Evolutionary conservation across 2,797 vertebrate genomes (phyloP), one percentile per base, ranked within the genome.

Genomic region (Arremon aurantiirostris): DNA sequence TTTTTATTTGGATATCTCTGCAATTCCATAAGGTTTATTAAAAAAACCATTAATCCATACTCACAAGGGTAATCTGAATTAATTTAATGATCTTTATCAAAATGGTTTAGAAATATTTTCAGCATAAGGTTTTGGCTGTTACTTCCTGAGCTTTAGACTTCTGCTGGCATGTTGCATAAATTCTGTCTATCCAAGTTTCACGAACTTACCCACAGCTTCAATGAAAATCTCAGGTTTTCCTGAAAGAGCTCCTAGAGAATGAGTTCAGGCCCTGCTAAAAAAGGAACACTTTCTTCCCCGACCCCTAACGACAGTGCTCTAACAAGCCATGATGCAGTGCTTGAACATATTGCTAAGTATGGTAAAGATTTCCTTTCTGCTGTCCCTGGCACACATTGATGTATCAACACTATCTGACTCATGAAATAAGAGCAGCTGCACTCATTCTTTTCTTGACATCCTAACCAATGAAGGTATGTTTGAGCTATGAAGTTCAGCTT

Each of bases 351-450:
- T 63, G 10, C 35, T 76, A 83, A 52, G 14, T 26, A 84, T 10
- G 26, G 12, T 22, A 32, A 78, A 60, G 42, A 73, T 14, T 80
- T 66, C 37, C 32, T 34, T 91, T 91, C 75, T 70, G 71, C 32
- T 23, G 28, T 42, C 30, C 46, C 23, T 26, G 15, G 27, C 49
- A 59, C 49, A 47, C 0, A 0, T 0, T 49, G 44, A 44, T 41
- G 70, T 52, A 73, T 15, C 32, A 72, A 72, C 8, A 66, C 30
- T n/a, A 46, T 64, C 6, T 53, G 56, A 70, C 28, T 66, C 37
- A 20, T 23, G 14, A 94, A 82, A 5, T 41, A 61, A 52, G 12
- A 78, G 49, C 28, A 78, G 46, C 56, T 46, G 23, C 57, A 50
- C 23, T 71, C 57, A 81, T 55, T 80, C 46, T 55, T 59, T 55